Evolutionary conservation across 2,113 vertebrate species (phyloP), one percentile per base, ranked within the genome.

Genomic region (Acanthisitta chloris): DNA sequence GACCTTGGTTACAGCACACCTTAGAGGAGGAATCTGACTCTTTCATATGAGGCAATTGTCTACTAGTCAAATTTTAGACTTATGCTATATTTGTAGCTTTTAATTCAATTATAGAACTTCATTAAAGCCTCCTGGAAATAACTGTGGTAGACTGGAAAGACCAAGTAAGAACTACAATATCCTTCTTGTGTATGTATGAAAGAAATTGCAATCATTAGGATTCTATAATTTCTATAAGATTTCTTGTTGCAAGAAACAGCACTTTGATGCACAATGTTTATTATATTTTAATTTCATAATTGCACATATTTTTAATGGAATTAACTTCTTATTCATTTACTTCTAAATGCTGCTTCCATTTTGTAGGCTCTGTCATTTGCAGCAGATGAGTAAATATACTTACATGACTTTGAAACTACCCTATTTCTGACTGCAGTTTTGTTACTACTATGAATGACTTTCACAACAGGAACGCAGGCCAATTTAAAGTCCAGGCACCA

Each of bases 401-500:
- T 94, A 72, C 86, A 87, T 98, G 98, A 98, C 98, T 98, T 98
- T 98, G 98, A 98, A 98, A 98, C 94, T 96, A 91, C 42, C 23
- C 70, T 36, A 55, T 96, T 97, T 97, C 94, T 97, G 74, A 87
- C 90, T 96, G 94, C 95, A 97, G 93, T 98, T 97, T 97, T 98
- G 95, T 97, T 97, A 94, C 92, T 88, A 80, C 97, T 92, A 71
- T 89, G 97, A 97, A 97, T 98, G 98, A 98, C 98, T 98, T 98
- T 98, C 98, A 98, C 98, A 98, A 98, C 97, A 98, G 98, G 97
- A 98, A 97, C 91, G 34, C 94, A 98, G 97, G 96, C 98, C 98
- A 98, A 98, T 98, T 98, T 98, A 98, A 98, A 98, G 98, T 98
- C 98, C 98, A 98, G 97, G 97, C 98, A 98, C 96, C 96, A 97